These are phyloP conservation scores for Amniataba percoides DNA, from an alignment of 2,797 vertebrate species.

Conservation along the genomic window DNA sequence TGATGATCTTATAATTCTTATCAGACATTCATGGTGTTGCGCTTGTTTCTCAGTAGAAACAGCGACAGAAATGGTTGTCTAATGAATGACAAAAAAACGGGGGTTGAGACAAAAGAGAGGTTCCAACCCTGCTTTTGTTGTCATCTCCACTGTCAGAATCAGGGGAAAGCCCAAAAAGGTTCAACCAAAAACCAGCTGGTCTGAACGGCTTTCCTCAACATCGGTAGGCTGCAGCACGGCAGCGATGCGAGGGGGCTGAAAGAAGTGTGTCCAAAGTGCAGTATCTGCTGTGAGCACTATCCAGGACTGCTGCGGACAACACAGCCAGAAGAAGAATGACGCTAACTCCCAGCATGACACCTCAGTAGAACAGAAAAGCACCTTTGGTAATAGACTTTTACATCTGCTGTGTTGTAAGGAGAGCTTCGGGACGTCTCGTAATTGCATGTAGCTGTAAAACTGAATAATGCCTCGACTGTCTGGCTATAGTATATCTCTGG, in stretches of 20 bases:
- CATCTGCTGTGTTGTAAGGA: background rate
- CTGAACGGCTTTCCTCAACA: background rate
- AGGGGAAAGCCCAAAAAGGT: too few relatives aligned
- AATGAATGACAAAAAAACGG: background rate
- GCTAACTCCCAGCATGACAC: background rate
- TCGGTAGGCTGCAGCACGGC: background rate
- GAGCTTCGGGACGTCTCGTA: background rate
- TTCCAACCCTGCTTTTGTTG: background rate
- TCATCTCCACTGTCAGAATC: background rate
- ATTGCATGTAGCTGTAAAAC: constrained; percentile 9
- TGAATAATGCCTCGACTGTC: background rate
- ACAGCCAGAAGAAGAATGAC: background rate
- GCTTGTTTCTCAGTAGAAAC: background rate
- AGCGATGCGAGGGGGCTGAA: background rate
- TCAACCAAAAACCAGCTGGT: too few relatives aligned
- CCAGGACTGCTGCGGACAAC: background rate
- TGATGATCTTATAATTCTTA: background rate
- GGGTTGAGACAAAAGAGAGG: background rate
- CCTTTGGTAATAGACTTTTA: background rate
- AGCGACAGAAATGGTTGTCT: background rate
- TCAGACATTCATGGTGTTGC: background rate
- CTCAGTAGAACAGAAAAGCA: background rate
- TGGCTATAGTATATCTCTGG: background rate
- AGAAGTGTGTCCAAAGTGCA: background rate
- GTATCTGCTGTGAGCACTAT: background rate